Percentiles rank a stretch among this genome's conserved stretches.
phyloP scores from a whole-genome alignment of 2,113 vertebrate genomes.

The Verasper variegatus region DNA sequence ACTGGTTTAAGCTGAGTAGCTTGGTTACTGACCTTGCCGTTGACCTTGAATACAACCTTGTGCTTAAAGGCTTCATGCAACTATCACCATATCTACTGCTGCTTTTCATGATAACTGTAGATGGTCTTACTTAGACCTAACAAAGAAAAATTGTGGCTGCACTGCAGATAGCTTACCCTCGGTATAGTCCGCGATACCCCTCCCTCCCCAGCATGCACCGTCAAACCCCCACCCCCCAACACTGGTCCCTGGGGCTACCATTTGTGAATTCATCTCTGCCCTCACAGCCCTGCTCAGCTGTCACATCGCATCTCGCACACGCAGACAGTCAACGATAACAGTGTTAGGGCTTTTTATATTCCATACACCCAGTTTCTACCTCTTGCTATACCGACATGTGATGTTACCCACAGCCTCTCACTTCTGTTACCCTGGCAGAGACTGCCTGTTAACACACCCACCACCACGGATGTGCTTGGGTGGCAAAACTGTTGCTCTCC shows the following conservation, averaged over 20 bases:
- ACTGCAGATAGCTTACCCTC: constrained; percentile 54
- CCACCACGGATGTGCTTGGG: constrained; percentile 11
- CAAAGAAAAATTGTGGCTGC: constrained; percentile 10
- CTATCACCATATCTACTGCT: background rate
- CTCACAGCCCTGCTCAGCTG: constrained; percentile 80
- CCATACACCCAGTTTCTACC: constrained; percentile 68
- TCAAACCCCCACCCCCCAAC: constrained; percentile 48
- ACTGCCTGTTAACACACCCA: background rate
- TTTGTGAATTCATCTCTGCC: constrained; percentile 83
- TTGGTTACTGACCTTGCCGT: background rate
- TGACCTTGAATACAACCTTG: constrained; percentile 2
- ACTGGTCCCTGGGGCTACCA: constrained; percentile 76
- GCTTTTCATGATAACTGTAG: constrained; percentile 1
- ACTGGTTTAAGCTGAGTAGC: background rate
- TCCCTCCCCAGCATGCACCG: constrained; percentile 39
- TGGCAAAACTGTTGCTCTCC: constrained; percentile 19
- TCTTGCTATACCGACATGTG: constrained; percentile 50
- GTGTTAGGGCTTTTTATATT: constrained; percentile 77
- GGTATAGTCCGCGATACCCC: constrained; percentile 39
- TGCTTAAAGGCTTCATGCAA: background rate
- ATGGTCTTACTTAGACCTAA: constrained; percentile 13
- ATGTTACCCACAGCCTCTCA: constrained; percentile 45
- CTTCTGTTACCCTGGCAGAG: constrained; percentile 29
- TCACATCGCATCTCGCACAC: constrained; percentile 81
- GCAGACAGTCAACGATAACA: constrained; percentile 78